phyloP scores from a whole-genome alignment of 2,888 invertebrate genomes.

The Stenchaetothrips biformis region DNA sequence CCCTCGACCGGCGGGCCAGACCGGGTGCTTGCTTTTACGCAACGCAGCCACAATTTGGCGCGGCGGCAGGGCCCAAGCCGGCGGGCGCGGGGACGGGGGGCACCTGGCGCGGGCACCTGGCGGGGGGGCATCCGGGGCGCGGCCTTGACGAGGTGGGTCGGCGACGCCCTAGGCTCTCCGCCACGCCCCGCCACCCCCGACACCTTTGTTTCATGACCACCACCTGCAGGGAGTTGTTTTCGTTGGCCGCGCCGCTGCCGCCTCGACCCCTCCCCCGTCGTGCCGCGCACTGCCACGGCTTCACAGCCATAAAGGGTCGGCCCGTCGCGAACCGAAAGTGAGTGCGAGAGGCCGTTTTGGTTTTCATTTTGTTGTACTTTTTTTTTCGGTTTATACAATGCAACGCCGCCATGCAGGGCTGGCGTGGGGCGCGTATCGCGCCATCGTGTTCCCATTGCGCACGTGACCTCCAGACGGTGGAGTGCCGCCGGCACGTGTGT shows the following conservation, averaged over 20 bases:
- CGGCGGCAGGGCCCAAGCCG: background rate
- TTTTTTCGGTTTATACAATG: background rate
- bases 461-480: background rate
- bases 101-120: background rate
- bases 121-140: background rate
- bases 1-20: background rate
- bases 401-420: too few relatives aligned
- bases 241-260: conserved; percentile 28
- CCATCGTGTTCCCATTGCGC: background rate
- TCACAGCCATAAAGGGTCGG: background rate
- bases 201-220: background rate
- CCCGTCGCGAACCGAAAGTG: too few relatives aligned
- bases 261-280: conserved; percentile 34
- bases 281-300: conserved; percentile 31
- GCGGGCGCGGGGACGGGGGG: background rate
- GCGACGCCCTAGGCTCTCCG: background rate
- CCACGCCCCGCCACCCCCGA: background rate
- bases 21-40: background rate
- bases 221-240: conserved; percentile 10
- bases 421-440: too few relatives aligned
- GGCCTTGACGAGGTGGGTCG: background rate
- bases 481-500: background rate
- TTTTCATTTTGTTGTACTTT: background rate
- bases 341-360: background rate
- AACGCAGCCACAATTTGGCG: conserved; percentile 10